A percentile compares a stretch with the other conserved stretches of the same genome.
Conservation (phyloP, 2,797 vertebrate species). For the Coendou prehensilis region DNA sequence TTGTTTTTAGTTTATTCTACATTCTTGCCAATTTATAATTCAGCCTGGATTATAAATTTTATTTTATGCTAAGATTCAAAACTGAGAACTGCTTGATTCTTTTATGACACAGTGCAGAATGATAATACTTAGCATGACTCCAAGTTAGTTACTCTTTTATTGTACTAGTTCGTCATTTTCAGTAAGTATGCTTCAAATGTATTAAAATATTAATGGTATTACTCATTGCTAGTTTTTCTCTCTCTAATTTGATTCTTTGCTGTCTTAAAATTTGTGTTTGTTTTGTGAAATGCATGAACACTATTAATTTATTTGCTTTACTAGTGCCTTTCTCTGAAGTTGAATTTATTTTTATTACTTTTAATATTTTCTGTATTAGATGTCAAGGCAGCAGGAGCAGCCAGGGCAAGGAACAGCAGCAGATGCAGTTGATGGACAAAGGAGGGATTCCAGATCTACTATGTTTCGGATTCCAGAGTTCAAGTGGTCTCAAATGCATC, state of each 20-base stretch:
- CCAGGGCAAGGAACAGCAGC: slow-evolving; percentile 84
- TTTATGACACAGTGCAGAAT: slow-evolving; percentile 6
- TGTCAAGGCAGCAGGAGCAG: slow-evolving; percentile 87
- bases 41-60: slow-evolving; percentile 44
- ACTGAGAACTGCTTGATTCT: neutral
- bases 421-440: slow-evolving; percentile 87
- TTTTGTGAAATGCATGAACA: slow-evolving; percentile 5
- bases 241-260: slow-evolving; percentile 53
- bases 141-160: slow-evolving; percentile 20
- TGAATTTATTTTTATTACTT: slow-evolving; percentile 55
- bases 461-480: slow-evolving; percentile 99
- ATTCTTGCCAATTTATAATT: slow-evolving; percentile 32
- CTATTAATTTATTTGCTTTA: slow-evolving; percentile 48
- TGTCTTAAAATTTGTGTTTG: slow-evolving; percentile 38
- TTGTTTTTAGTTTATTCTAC: slow-evolving; percentile 36
- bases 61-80: slow-evolving; percentile 40
- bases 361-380: slow-evolving; percentile 85
- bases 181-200: slow-evolving; percentile 35
- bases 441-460: slow-evolving; percentile 92
- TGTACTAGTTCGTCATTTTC: slow-evolving; percentile 1
- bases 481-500: slow-evolving; percentile 98
- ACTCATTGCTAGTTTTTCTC: neutral
- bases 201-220: slow-evolving; percentile 35
- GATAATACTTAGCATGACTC: neutral
- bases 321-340: slow-evolving; percentile 51